Conservation (phyloP, 1,140 invertebrate genomes). For the Meloidogyne chitwoodi region DNA sequence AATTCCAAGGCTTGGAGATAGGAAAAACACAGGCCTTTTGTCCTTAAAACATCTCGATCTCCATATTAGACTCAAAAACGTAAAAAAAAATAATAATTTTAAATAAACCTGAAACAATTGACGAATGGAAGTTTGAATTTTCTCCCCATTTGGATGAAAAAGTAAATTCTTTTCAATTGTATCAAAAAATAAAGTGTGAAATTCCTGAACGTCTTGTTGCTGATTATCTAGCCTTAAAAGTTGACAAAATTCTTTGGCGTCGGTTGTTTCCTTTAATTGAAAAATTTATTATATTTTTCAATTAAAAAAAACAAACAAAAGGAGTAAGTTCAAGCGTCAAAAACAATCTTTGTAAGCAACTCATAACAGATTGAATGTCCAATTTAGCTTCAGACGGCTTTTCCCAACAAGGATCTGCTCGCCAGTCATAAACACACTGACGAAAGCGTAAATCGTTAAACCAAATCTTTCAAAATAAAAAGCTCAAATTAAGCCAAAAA, state of each 20-base stretch:
- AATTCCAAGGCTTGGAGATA: too few relatives aligned
- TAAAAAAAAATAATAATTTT: not conserved
- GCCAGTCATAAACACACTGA: constrained; percentile 52
- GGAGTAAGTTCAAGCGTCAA: constrained; percentile 51
- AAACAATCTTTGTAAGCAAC: constrained; percentile 48
- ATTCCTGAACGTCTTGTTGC: constrained; percentile 59
- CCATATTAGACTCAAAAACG: too few relatives aligned
- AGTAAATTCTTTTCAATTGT: constrained; percentile 44
- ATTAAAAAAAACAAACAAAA: constrained; percentile 38
- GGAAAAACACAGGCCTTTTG: too few relatives aligned
- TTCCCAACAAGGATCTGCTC: constrained; percentile 25
- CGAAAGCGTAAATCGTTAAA: constrained; percentile 56
- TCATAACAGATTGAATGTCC: constrained; percentile 53
- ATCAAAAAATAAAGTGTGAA: constrained; percentile 50
- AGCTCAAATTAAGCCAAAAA: not conserved
- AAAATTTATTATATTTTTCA: not conserved
- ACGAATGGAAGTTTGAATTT: constrained; percentile 14
- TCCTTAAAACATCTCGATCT: too few relatives aligned
- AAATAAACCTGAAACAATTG: constrained; percentile 32
- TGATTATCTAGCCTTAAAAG: constrained; percentile 46
- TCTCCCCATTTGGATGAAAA: constrained; percentile 47
- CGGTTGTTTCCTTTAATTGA: constrained; percentile 39
- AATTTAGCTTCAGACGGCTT: constrained; percentile 39
- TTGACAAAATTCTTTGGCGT: constrained; percentile 39
- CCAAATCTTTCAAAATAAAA: constrained; percentile 44